These are phyloP conservation scores for Cactoblastis cactorum DNA, from an alignment of 2,888 invertebrate species.

Conservation along the genomic window DNA sequence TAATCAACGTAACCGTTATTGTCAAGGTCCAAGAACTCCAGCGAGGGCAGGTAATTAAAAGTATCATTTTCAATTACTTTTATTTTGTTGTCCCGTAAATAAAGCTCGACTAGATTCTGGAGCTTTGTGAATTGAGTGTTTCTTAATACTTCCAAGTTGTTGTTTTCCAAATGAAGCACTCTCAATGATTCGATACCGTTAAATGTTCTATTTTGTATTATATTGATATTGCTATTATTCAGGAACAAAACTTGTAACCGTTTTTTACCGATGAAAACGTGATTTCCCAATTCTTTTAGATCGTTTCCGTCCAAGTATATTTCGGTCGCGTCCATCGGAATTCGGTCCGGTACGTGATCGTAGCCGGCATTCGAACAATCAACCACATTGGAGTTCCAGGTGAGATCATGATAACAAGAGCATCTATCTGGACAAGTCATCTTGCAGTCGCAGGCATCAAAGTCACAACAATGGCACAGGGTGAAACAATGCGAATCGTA, in stretches of 20 bases:
- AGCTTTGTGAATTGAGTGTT: constrained; percentile 90
- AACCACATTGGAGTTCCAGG: constrained; percentile 91
- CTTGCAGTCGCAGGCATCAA: constrained; percentile 94
- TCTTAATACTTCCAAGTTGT: constrained; percentile 83
- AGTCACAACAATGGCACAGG: constrained; percentile 93
- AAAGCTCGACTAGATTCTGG: constrained; percentile 85
- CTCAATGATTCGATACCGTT: constrained; percentile 87
- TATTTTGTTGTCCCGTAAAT: constrained; percentile 87
- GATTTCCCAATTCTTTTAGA: constrained; percentile 89
- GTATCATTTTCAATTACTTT: constrained; percentile 86
- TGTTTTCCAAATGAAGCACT: constrained; percentile 88
- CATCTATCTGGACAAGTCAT: constrained; percentile 93
- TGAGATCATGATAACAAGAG: constrained; percentile 92
- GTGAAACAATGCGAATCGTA: constrained; percentile 92
- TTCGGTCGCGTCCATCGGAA: constrained; percentile 90
- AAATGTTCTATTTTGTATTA: constrained; percentile 89
- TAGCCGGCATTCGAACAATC: constrained; percentile 88
- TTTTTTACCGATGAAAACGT: constrained; percentile 92
- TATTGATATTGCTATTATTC: constrained; percentile 87
- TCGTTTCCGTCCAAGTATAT: constrained; percentile 95
- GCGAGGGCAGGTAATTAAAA: constrained; percentile 84
- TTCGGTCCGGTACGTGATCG: constrained; percentile 86
- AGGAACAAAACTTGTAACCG: constrained; percentile 87
- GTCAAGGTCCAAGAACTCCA: constrained; percentile 86
- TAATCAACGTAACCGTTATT: constrained; percentile 88